Percentiles rank a stretch among this genome's conserved stretches.
These are phyloP conservation scores for Thyatira batis DNA, from an alignment of 2,888 invertebrate species.

Conservation along the genomic window DNA sequence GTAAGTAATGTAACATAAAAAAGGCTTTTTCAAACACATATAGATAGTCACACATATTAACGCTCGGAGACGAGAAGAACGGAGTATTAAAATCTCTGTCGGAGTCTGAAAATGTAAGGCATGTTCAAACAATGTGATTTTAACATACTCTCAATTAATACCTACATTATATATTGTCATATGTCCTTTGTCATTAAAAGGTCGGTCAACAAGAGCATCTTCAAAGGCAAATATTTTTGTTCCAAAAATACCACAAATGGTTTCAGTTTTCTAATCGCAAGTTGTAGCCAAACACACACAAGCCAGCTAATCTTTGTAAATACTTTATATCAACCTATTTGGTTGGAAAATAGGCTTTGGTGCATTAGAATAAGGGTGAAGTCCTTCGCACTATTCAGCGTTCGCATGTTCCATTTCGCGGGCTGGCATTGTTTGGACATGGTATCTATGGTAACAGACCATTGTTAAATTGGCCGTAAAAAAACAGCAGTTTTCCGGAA, in stretches of 20 bases:
- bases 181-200: too few relatives aligned
- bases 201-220: too few relatives aligned
- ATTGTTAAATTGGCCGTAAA: constrained; percentile 30
- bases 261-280: not conserved
- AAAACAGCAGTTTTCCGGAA: constrained; percentile 21
- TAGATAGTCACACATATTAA: too few relatives aligned
- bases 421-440: constrained; percentile 33
- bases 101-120: too few relatives aligned
- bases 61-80: too few relatives aligned
- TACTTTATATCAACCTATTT: not conserved
- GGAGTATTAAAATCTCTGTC: too few relatives aligned
- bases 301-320: not conserved
- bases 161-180: not conserved
- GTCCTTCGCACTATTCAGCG: not conserved
- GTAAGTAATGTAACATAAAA: too few relatives aligned
- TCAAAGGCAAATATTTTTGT: too few relatives aligned
- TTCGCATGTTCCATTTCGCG: not conserved
- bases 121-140: too few relatives aligned
- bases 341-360: not conserved
- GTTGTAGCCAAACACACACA: not conserved
- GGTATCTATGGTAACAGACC: constrained; percentile 40
- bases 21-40: too few relatives aligned
- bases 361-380: not conserved
- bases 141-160: too few relatives aligned
- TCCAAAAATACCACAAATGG: too few relatives aligned